phyloP scores from a whole-genome alignment of 2,113 vertebrate species.

The Cairina moschata region DNA sequence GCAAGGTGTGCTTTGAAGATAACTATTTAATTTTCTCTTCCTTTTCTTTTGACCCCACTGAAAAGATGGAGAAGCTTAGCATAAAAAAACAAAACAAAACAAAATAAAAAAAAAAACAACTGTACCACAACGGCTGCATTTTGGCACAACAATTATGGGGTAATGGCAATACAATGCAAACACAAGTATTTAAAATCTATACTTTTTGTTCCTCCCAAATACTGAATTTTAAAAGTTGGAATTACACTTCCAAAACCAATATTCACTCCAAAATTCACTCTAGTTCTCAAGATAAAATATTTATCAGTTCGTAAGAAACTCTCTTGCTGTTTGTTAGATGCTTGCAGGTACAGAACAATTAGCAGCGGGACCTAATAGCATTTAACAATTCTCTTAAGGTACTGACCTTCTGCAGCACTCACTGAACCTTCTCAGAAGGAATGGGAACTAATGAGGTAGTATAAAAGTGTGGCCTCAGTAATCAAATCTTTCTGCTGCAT shows the following conservation, averaged over 20 bases:
- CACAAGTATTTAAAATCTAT: neutral
- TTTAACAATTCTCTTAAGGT: neutral
- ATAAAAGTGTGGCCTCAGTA: neutral
- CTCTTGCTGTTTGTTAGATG: neutral
- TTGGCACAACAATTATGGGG: neutral
- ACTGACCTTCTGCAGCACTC: neutral
- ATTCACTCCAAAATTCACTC: neutral
- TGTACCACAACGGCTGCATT: neutral
- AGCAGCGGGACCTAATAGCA: neutral
- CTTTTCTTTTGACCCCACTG: constrained; percentile 6
- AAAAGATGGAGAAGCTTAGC: neutral
- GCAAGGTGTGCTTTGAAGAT: constrained; percentile 64
- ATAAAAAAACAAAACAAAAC: neutral
- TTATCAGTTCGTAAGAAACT: neutral
- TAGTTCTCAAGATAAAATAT: neutral
- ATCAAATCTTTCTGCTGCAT: neutral
- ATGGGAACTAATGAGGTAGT: neutral
- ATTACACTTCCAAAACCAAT: neutral
- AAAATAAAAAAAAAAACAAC: neutral
- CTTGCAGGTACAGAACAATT: neutral
- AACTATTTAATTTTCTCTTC: constrained; percentile 33
- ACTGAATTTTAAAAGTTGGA: neutral
- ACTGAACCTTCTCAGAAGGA: neutral
- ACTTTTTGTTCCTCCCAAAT: neutral
- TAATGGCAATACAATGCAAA: neutral